A percentile compares a stretch with the other conserved stretches of the same genome.
These are phyloP conservation scores for Hydractinia echinata DNA, from an alignment of 30 jellyfish, hydroid and myxozoan species.

Conservation along the genomic window DNA sequence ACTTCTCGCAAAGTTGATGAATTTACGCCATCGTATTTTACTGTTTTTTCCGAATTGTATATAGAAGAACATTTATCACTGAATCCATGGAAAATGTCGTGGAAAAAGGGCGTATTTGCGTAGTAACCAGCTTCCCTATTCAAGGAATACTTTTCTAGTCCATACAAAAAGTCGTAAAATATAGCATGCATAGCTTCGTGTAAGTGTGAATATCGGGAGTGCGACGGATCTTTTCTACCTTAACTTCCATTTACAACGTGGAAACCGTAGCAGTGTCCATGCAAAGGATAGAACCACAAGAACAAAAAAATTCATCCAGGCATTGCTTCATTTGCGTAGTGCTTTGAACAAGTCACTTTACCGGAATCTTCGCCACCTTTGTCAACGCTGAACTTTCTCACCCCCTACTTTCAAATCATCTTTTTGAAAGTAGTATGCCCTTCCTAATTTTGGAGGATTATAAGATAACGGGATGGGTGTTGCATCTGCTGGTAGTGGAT, in stretches of 20 bases:
- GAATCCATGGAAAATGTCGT: too few relatives aligned
- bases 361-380: too few relatives aligned
- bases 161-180: too few relatives aligned
- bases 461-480: too few relatives aligned
- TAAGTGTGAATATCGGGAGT: neutral
- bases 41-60: neutral
- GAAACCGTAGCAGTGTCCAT: slow-evolving; percentile 9
- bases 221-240: slow-evolving; percentile 6
- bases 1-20: neutral
- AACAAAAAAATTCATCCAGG: neutral
- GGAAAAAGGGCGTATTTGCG: neutral
- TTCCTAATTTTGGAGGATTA: too few relatives aligned
- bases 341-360: too few relatives aligned
- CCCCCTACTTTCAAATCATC: too few relatives aligned
- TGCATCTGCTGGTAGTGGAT: too few relatives aligned
- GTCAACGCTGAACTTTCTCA: too few relatives aligned
- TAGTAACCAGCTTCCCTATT: neutral
- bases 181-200: too few relatives aligned
- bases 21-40: neutral
- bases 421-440: too few relatives aligned
- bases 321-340: neutral
- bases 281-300: slow-evolving; percentile 5
- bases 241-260: neutral
- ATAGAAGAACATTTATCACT: neutral
- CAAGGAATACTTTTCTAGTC: neutral